phyloP scores from a whole-genome alignment of 2,888 invertebrate species.

The Acronicta psi region DNA sequence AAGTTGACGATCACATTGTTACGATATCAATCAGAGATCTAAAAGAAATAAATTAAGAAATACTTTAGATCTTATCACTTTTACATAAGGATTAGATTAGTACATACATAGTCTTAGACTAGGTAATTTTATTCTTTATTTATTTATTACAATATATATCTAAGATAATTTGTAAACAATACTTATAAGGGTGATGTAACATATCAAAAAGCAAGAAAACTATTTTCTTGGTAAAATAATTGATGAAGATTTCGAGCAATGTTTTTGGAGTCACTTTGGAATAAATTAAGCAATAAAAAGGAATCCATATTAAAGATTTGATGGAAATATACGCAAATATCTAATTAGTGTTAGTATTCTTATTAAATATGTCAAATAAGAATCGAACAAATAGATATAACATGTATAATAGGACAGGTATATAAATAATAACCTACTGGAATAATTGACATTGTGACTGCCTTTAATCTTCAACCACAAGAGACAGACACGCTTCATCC shows the following conservation, averaged over 20 bases:
- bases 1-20: conserved; percentile 51
- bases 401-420: too few relatives aligned
- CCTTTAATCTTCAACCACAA: too few relatives aligned
- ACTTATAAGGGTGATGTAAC: conserved; percentile 1
- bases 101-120: conserved; percentile 29
- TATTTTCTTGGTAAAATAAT: background rate
- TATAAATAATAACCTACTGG: conserved; percentile 19
- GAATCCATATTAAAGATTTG: too few relatives aligned
- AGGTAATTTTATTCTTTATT: conserved; percentile 13
- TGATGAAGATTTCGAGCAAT: background rate
- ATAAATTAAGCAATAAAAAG: background rate
- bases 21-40: conserved; percentile 56
- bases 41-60: conserved; percentile 38
- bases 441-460: conserved; percentile 40
- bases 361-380: background rate
- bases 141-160: background rate
- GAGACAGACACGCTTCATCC: too few relatives aligned
- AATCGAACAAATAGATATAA: conserved; percentile 9
- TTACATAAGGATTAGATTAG: conserved; percentile 20
- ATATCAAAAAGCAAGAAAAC: conserved; percentile 3
- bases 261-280: background rate
- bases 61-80: conserved; percentile 32
- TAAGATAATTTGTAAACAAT: conserved; percentile 10
- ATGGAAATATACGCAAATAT: background rate
- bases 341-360: background rate